phyloP scores from a whole-genome alignment of 2,113 vertebrate genomes.

The Microcebus jonahi region DNA sequence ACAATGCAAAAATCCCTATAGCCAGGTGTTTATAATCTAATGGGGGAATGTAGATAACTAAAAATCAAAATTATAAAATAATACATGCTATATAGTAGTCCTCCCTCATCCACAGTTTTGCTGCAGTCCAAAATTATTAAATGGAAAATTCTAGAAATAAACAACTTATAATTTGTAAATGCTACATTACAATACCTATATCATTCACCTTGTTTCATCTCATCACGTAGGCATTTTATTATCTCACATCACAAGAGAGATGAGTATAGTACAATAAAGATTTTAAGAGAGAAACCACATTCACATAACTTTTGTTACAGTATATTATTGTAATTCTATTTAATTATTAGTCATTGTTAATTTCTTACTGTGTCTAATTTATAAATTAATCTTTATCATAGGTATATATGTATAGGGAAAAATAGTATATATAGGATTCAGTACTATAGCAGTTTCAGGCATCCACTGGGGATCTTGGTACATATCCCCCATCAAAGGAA shows the following conservation, averaged over 20 bases:
- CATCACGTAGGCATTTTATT: background rate
- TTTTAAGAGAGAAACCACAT: background rate
- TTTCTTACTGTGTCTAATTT: too few species aligned
- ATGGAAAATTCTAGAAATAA: background rate
- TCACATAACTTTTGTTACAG: background rate
- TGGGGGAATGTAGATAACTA: background rate
- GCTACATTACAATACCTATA: background rate
- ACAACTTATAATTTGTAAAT: background rate
- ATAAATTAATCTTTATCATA: too few species aligned
- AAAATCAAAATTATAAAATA: background rate
- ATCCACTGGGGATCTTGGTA: too few species aligned
- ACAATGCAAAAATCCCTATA: constrained; percentile 22
- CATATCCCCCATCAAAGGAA: too few species aligned
- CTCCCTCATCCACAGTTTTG: background rate
- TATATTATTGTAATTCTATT: background rate
- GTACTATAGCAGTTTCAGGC: too few species aligned
- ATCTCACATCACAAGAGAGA: background rate
- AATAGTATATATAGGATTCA: too few species aligned
- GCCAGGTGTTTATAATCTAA: background rate
- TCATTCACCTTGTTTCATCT: background rate
- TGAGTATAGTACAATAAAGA: background rate
- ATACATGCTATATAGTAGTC: background rate
- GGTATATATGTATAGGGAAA: too few species aligned
- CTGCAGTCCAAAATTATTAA: background rate
- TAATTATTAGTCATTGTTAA: too few species aligned